Percentiles rank a stretch among this genome's conserved stretches.
Conservation (phyloP, 2,113 vertebrate species). For the Pandion haliaetus region DNA sequence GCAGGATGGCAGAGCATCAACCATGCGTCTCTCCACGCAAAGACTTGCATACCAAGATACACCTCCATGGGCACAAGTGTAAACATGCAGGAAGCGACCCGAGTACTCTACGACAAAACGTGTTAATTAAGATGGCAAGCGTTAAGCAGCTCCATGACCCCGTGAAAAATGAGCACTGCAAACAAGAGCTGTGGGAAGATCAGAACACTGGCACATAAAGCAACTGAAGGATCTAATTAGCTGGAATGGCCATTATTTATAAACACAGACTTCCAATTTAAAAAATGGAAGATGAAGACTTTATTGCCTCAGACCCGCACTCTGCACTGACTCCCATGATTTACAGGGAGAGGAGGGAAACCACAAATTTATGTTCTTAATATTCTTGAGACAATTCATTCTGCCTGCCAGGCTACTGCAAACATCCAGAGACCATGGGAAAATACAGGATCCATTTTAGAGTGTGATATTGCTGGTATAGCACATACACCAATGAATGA, state of each 20-base stretch:
- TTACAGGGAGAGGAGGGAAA: background rate
- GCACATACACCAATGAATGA: background rate
- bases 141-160: background rate
- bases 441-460: background rate
- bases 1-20: background rate
- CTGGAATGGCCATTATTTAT: background rate
- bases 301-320: background rate
- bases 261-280: background rate
- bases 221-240: background rate
- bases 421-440: background rate
- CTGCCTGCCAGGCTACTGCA: background rate
- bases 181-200: background rate
- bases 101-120: background rate
- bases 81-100: background rate
- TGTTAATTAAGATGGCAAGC: background rate
- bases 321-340: accelerated
- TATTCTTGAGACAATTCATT: background rate
- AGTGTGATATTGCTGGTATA: background rate
- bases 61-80: background rate
- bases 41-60: background rate
- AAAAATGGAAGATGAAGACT: background rate
- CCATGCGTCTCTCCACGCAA: accelerated
- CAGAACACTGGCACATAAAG: background rate
- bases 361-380: background rate
- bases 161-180: background rate